Evolutionary conservation across 2,797 vertebrate genomes (phyloP).

Genomic region (Bovichtus diacanthus): DNA sequence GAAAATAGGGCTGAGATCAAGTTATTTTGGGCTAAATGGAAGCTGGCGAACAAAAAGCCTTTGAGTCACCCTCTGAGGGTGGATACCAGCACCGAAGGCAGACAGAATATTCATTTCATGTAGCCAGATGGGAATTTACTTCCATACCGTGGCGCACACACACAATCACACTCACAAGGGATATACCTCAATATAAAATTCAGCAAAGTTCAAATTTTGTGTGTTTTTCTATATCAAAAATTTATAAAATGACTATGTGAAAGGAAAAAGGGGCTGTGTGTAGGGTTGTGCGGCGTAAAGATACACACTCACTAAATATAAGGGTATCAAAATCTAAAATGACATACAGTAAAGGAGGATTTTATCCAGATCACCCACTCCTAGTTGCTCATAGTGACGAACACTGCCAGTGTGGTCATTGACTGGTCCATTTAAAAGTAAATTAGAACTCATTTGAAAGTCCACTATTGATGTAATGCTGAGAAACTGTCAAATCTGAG

Average conservation of each 20-base stretch:
- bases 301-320: background rate
- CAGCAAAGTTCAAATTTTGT: background rate
- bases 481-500: constrained; percentile 16
- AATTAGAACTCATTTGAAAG: background rate
- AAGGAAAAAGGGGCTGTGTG: background rate
- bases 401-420: background rate
- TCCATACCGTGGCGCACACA: background rate
- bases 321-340: background rate
- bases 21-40: constrained; percentile 84
- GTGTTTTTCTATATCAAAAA: background rate
- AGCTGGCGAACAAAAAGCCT: constrained; percentile 79
- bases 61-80: constrained; percentile 81
- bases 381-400: background rate
- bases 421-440: background rate
- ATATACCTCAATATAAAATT: background rate
- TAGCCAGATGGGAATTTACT: constrained; percentile 26
- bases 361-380: background rate
- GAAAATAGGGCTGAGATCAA: constrained; percentile 80
- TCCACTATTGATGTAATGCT: background rate
- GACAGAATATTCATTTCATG: constrained; percentile 50
- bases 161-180: background rate
- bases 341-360: background rate
- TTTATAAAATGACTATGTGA: background rate
- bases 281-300: background rate
- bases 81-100: constrained; percentile 63